These are phyloP conservation scores for Cotesia chilonis DNA, from an alignment of 1,140 invertebrate species.

Conservation along the genomic window DNA sequence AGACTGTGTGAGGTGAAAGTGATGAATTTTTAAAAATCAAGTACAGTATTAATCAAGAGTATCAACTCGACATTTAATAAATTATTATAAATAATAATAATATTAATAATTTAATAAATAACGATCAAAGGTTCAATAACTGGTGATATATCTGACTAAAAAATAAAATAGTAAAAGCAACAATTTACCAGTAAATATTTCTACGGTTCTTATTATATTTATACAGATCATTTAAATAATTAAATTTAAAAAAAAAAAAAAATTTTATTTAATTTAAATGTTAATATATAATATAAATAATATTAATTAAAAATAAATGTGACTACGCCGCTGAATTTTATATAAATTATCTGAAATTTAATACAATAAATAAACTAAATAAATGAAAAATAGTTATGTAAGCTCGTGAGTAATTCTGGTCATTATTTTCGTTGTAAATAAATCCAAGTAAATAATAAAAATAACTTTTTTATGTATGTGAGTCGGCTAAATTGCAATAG, in stretches of 20 bases:
- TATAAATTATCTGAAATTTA: slow-evolving; percentile 39
- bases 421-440: slow-evolving; percentile 58
- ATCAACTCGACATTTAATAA: neutral
- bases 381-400: slow-evolving; percentile 54
- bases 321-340: slow-evolving; percentile 49
- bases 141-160: neutral
- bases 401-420: slow-evolving; percentile 61
- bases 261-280: slow-evolving; percentile 55
- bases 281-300: slow-evolving; percentile 39
- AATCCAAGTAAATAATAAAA: slow-evolving; percentile 28
- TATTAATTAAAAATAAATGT: slow-evolving; percentile 39
- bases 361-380: slow-evolving; percentile 48
- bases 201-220: slow-evolving; percentile 48
- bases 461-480: too few relatives aligned
- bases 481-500: too few relatives aligned
- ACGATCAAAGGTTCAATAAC: neutral
- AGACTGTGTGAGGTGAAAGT: neutral
- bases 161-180: neutral
- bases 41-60: slow-evolving; percentile 10
- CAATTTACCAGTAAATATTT: neutral
- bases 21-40: neutral
- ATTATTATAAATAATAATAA: neutral
- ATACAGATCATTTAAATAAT: slow-evolving; percentile 49
- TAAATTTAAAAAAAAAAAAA: slow-evolving; percentile 33
- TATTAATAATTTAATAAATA: neutral